A percentile compares a stretch with the other conserved stretches of the same genome.
These are phyloP conservation scores for Hirudinaria manillensis DNA, from an alignment of 2,888 invertebrate genomes.

Conservation along the genomic window DNA sequence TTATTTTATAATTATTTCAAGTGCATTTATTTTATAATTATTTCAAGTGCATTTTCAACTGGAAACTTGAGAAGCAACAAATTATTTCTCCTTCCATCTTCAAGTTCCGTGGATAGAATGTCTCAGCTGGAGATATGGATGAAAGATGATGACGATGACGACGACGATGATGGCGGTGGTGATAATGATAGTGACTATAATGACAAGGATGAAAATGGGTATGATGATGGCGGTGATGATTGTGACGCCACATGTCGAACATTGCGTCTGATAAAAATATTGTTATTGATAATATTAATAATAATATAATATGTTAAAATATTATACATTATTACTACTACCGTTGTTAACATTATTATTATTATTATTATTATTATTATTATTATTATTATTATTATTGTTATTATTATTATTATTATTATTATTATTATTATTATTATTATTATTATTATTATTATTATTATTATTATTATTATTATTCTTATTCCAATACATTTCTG, in stretches of 20 bases:
- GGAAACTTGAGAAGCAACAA: no score
- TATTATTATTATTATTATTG: neutral
- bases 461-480: neutral
- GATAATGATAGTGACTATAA: constrained; percentile 24
- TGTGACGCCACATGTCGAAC: constrained; percentile 14
- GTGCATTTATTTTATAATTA: no score
- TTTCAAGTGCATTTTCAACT: no score
- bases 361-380: neutral
- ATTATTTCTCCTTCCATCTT: no score
- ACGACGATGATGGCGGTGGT: constrained; percentile 25
- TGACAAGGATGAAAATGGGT: constrained; percentile 17
- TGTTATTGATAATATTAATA: neutral
- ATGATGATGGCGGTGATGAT: constrained; percentile 25
- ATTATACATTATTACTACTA: neutral
- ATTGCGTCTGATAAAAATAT: neutral
- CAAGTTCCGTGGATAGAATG: no score
- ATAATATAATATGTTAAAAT: neutral
- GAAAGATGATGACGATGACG: constrained; percentile 19
- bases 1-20: no score
- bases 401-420: neutral
- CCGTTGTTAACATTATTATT: neutral
- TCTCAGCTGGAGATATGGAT: neutral
- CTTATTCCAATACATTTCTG: no score
- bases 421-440: neutral
- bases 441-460: neutral